Conservation (phyloP, 2,888 invertebrate genomes). For the Caenorhabditis sp. region DNA sequence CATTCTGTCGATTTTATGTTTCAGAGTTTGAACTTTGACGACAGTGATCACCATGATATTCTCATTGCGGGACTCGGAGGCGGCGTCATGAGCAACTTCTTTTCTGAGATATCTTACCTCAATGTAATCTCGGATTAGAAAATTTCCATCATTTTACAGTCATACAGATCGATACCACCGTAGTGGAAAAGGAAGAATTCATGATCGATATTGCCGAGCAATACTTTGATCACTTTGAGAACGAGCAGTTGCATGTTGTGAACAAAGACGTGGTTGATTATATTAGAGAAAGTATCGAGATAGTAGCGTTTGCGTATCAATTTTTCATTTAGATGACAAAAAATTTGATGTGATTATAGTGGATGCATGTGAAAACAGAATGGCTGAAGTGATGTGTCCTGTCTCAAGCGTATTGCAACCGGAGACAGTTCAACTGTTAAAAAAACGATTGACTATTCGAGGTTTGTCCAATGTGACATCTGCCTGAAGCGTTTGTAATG, state of each 20-base stretch:
- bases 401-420: constrained; percentile 18
- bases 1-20: no score
- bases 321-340: constrained; percentile 48
- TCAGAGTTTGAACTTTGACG: constrained; percentile 57
- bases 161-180: constrained; percentile 58
- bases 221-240: constrained; percentile 56
- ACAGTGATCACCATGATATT: constrained; percentile 42
- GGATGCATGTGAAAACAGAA: constrained; percentile 56
- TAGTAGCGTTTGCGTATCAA: no score
- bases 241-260: constrained; percentile 33
- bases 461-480: not conserved
- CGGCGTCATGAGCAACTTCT: constrained; percentile 59
- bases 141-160: no score
- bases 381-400: constrained; percentile 43
- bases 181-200: constrained; percentile 56
- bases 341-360: constrained; percentile 47
- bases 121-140: constrained; percentile 20
- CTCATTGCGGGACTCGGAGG: constrained; percentile 61
- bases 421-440: constrained; percentile 17
- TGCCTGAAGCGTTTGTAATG: not conserved
- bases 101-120: constrained; percentile 51
- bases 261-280: constrained; percentile 39
- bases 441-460: constrained; percentile 21
- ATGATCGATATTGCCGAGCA: constrained; percentile 48
- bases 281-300: constrained; percentile 8